Evolutionary conservation across 2,888 invertebrate genomes (phyloP).

Genomic region (Ennomos fuscantarius): DNA sequence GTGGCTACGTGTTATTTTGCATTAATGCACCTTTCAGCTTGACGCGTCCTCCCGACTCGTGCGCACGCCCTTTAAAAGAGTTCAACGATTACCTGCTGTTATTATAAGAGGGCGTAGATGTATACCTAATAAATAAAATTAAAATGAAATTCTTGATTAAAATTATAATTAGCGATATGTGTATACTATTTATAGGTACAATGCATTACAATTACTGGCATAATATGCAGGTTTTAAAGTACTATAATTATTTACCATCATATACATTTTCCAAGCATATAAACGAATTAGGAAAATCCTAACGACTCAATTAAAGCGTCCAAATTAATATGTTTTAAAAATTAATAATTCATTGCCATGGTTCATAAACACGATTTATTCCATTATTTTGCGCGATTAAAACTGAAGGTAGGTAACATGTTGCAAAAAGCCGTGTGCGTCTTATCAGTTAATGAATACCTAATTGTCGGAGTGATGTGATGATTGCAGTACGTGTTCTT

Average conservation of each 20-base stretch:
- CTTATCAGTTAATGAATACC: constrained; percentile 39
- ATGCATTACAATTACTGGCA: constrained; percentile 12
- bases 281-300: constrained; percentile 28
- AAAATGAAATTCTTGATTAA: constrained; percentile 11
- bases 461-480: constrained; percentile 47
- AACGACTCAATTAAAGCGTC: constrained; percentile 27
- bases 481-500: constrained; percentile 37
- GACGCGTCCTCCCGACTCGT: constrained; percentile 49
- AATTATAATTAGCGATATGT: constrained; percentile 23
- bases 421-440: constrained; percentile 24
- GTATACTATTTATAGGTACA: constrained; percentile 10
- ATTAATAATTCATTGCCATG: constrained; percentile 25
- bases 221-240: constrained; percentile 9
- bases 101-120: constrained; percentile 14
- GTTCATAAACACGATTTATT: constrained; percentile 24
- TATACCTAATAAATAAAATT: constrained; percentile 23
- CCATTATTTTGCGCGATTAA: constrained; percentile 10
- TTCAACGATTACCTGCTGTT: constrained; percentile 40
- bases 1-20: constrained; percentile 75
- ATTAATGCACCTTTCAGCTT: constrained; percentile 73
- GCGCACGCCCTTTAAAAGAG: constrained; percentile 49
- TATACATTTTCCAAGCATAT: constrained; percentile 7
- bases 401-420: constrained; percentile 13
- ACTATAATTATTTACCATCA: constrained; percentile 7
- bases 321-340: constrained; percentile 16